phyloP scores from a whole-genome alignment of 2,113 vertebrate genomes.

The Hemichromis elongatus region DNA sequence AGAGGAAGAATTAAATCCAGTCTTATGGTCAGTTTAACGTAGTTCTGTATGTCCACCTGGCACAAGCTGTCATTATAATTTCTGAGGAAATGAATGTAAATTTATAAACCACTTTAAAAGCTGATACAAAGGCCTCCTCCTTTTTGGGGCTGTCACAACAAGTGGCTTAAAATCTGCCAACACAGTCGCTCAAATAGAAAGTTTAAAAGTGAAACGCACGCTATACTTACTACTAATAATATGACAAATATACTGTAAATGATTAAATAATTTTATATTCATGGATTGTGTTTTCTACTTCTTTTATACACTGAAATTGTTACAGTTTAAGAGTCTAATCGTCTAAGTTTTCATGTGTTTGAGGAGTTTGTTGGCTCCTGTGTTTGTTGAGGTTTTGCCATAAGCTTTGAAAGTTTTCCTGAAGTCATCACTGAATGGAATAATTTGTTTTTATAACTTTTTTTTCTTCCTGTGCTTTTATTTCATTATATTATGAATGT shows the following conservation, averaged over 20 bases:
- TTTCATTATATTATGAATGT: conserved; percentile 35
- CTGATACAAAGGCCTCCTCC: not conserved
- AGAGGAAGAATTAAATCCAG: not conserved
- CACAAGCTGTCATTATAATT: not conserved
- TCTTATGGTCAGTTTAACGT: not conserved
- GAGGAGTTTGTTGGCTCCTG: not conserved
- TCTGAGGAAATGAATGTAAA: not conserved
- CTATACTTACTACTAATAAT: not conserved
- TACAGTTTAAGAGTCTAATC: not conserved
- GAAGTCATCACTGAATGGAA: not conserved
- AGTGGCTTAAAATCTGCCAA: not conserved
- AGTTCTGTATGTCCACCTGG: not conserved
- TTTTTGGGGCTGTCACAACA: not conserved
- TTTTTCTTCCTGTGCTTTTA: not conserved
- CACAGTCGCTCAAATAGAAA: not conserved
- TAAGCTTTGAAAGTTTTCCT: not conserved
- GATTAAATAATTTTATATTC: conserved; percentile 38
- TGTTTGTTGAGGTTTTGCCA: not conserved
- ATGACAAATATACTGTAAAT: conserved; percentile 28
- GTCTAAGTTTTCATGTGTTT: not conserved
- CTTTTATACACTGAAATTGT: conserved; percentile 38
- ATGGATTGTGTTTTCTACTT: conserved; percentile 16
- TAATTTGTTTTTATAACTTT: not conserved
- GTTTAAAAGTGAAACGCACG: not conserved
- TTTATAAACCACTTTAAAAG: not conserved